Evolutionary conservation across 2,797 vertebrate species (phyloP).

Genomic region (Silurus aristotelis): DNA sequence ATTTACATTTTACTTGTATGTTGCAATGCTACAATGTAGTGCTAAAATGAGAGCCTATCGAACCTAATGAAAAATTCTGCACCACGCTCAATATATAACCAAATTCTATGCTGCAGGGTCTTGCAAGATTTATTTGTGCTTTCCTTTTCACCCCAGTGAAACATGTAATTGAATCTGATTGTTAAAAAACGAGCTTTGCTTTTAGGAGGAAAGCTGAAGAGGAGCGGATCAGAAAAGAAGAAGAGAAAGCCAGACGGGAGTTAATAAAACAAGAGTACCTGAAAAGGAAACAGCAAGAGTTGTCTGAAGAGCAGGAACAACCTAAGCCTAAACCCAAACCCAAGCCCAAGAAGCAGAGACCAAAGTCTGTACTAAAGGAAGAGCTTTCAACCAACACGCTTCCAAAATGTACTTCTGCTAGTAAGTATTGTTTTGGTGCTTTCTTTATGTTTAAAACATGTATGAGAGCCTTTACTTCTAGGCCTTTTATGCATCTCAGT

Average conservation of each 20-base stretch:
- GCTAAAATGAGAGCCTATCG: too few relatives aligned
- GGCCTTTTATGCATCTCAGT: neutral
- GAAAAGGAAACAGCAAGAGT: slow-evolving; percentile 90
- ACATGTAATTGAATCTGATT: neutral
- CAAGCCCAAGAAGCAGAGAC: slow-evolving; percentile 82
- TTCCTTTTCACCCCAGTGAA: neutral
- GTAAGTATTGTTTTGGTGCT: slow-evolving; percentile 73
- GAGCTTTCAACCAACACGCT: slow-evolving; percentile 81
- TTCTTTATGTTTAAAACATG: neutral
- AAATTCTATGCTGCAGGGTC: too few relatives aligned
- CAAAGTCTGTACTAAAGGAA: slow-evolving; percentile 87
- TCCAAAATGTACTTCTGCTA: slow-evolving; percentile 84
- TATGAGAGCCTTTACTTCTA: neutral
- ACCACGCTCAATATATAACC: neutral
- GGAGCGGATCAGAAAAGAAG: slow-evolving; percentile 91
- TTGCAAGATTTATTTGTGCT: neutral
- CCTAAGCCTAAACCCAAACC: slow-evolving; percentile 81
- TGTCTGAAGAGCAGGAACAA: slow-evolving; percentile 90
- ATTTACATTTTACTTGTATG: neutral
- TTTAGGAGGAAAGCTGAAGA: slow-evolving; percentile 92
- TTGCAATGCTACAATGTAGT: neutral
- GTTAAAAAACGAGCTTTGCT: neutral
- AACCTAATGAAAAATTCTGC: neutral
- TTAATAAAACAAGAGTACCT: slow-evolving; percentile 96
- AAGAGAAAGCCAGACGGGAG: slow-evolving; percentile 92